phyloP scores from a whole-genome alignment of 1,140 invertebrate species.

The Bombus vancouverensis region DNA sequence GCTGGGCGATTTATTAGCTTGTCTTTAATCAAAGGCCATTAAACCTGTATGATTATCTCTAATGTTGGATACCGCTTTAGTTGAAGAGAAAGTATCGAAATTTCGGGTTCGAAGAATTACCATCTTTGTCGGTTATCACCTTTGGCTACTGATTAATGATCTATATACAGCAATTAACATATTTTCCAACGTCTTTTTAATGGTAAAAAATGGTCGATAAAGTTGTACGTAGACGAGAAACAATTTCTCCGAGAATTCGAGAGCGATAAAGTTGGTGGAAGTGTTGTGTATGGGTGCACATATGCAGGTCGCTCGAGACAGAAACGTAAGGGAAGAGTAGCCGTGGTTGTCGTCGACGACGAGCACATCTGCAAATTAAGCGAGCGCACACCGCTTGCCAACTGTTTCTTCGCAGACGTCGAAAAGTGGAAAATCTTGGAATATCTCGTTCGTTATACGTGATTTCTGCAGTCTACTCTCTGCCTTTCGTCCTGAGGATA shows the following conservation, averaged over 20 bases:
- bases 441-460: constrained; percentile 53
- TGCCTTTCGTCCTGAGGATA: constrained; percentile 16
- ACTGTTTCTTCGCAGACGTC: constrained; percentile 38
- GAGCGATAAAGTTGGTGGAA: not conserved
- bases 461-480: constrained; percentile 27
- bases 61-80: not conserved
- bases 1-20: not conserved
- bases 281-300: no score
- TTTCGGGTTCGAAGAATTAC: not conserved
- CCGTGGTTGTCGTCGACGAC: constrained; percentile 5
- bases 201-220: not conserved
- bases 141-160: not conserved
- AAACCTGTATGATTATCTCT: not conserved
- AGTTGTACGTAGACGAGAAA: no score
- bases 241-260: not conserved
- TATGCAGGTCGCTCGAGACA: not conserved
- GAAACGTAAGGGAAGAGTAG: not conserved
- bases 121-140: no score
- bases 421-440: constrained; percentile 52
- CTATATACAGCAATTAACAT: not conserved
- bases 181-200: not conserved
- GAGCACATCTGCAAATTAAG: constrained; percentile 49
- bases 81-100: not conserved
- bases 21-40: constrained; percentile 17
- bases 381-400: constrained; percentile 33